Evolutionary conservation across 2,888 invertebrate species (phyloP), one percentile per base, ranked within the genome.

Genomic region (Pollenia labialis): DNA sequence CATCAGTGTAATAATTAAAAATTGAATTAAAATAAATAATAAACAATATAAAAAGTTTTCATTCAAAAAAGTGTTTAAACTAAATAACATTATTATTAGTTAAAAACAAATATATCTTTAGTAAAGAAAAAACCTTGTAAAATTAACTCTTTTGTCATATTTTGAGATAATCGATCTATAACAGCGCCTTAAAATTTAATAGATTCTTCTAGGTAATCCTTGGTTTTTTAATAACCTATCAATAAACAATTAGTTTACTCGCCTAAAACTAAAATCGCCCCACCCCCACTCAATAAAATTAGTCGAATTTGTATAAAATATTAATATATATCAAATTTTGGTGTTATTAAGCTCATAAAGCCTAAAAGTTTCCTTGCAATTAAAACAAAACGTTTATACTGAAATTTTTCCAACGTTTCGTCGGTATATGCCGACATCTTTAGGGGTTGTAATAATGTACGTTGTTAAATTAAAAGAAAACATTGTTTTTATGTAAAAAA

Each of bases 141-240:
- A 40, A 48, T 62, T 62, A 62, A n/a, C 50, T 60, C 42, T 75
- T 75, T 75, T 62, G 75, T 42, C 75, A 62, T 18, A 75, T 62
- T 62, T 46, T n/a, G n/a, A 16, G 10, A 48, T 68, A 44, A 23
- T 58, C 7, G 32, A 12, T 11, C 7, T 12, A 23, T 23, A 56
- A 11, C 9, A 56, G 32, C 32, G 2, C 3, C 10, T 9, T 4
- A 18, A 56, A 56, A 9, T 10, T 18, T 10, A 56, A 23, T 56
- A 8, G 54, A 56, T 56, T 16, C 2, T 18, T 18, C 18, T 18
- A 18, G 18, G 2, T 18, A 18, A 23, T 18, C 18, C 18, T 56
- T 9, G 0, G 32, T 32, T 56, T 56, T 9, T 9, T 23, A 44
- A 44, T 71, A 18, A 71, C 23, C n/a, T 58, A 72, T 56, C 72